phyloP scores from a whole-genome alignment of 2,888 invertebrate species.

The Druceiella hillmani region DNA sequence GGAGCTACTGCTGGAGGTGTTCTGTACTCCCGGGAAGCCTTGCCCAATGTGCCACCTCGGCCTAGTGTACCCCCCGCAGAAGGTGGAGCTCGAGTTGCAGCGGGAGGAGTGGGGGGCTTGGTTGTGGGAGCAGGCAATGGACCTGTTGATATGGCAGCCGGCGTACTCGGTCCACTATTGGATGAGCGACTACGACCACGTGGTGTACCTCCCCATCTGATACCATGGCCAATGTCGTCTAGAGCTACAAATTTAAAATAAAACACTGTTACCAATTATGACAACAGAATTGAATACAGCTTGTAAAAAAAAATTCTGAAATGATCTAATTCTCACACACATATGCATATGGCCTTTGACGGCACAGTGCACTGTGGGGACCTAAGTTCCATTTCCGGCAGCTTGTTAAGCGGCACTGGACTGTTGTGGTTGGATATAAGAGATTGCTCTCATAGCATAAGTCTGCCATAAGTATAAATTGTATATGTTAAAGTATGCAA shows the following conservation, averaged over 20 bases:
- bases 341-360: too few relatives aligned
- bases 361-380: too few relatives aligned
- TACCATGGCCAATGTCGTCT: constrained; percentile 94
- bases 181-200: constrained; percentile 72
- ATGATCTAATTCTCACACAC: too few relatives aligned
- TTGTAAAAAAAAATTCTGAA: too few relatives aligned
- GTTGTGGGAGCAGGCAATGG: constrained; percentile 83
- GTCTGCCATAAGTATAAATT: too few relatives aligned
- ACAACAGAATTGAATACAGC: not conserved
- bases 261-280: not conserved
- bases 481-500: too few relatives aligned
- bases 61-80: constrained; percentile 43
- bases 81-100: constrained; percentile 56
- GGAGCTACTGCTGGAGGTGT: constrained; percentile 96
- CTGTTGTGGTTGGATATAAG: too few relatives aligned
- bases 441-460: too few relatives aligned
- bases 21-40: constrained; percentile 79
- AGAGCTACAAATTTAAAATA: constrained; percentile 52
- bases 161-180: constrained; percentile 35
- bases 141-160: constrained; percentile 36
- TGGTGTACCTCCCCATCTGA: constrained; percentile 66
- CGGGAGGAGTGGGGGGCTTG: constrained; percentile 93
- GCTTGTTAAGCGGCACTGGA: too few relatives aligned
- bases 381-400: not conserved
- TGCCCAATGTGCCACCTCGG: constrained; percentile 50